These are phyloP conservation scores for Microchirus variegatus DNA, from an alignment of 2,797 vertebrate genomes.

Conservation along the genomic window DNA sequence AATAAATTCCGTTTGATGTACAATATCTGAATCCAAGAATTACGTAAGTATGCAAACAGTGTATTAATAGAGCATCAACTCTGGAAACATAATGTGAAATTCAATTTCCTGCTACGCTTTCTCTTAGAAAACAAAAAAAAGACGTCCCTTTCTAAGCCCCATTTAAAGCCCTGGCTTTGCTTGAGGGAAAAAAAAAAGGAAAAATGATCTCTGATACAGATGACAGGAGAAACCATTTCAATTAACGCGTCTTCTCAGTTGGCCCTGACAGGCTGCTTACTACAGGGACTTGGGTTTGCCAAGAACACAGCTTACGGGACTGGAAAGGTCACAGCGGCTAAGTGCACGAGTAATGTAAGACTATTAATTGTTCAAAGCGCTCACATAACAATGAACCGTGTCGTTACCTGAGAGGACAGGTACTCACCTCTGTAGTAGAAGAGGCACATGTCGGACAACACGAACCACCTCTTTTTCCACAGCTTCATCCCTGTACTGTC, in stretches of 20 bases:
- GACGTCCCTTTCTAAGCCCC: constrained; percentile 3
- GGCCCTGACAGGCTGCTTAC: constrained; percentile 30
- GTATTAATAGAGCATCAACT: constrained; percentile 7
- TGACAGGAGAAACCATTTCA: constrained; percentile 27
- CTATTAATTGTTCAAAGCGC: constrained; percentile 3
- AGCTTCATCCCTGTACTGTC: constrained; percentile 98
- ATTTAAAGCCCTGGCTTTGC: constrained; percentile 24
- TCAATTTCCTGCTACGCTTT: constrained; percentile 24
- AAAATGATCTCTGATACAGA: constrained; percentile 21
- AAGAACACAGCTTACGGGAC: background rate
- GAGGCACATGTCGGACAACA: constrained; percentile 95
- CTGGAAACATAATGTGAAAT: constrained; percentile 38
- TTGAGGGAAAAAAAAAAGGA: constrained; percentile 10
- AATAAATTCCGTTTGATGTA: constrained; percentile 12
- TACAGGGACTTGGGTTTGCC: constrained; percentile 9
- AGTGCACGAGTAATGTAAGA: constrained; percentile 17
- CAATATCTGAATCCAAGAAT: constrained; percentile 12
- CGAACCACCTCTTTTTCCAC: constrained; percentile 99
- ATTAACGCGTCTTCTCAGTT: constrained; percentile 28
- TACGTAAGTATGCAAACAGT: constrained; percentile 4
- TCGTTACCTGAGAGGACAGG: background rate
- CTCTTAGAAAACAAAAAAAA: constrained; percentile 3
- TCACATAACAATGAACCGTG: constrained; percentile 6
- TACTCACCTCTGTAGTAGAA: constrained; percentile 98
- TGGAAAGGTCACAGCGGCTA: constrained; percentile 21